Base-by-base conservation (phyloP, 1,140 invertebrate genomes). In the Papilio helenus region DNA sequence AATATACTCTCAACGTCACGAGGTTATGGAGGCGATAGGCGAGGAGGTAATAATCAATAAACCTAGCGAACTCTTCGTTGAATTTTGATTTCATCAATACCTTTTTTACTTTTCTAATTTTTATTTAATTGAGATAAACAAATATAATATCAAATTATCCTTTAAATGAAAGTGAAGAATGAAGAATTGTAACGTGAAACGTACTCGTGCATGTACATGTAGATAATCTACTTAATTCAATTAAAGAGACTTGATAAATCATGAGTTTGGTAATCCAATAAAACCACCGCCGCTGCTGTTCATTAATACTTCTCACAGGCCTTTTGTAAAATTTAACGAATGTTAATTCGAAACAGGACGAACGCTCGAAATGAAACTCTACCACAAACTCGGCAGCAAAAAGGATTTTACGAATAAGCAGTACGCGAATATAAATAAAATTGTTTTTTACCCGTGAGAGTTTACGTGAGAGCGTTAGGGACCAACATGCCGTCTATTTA, bases 211-310 rank as follows among this genome's bases (percentile, higher is more conserved):
- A 26, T 68, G 26, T 68, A 68, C 16, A 61, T 61, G 58, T 61
- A 61, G 58, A 26, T 68, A 68, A 29, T 68, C 61, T 29, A 7
- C 14, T 34, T 68, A 68, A 68, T 68, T 16, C 61, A 68, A 68
- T 68, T 68, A 68, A 68, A 68, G 26, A 29, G 61, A 68, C 26
- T 68, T 68, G 61, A 68, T 68, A 68, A 68, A 68, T 68, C 26
- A 68, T 68, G 61, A 68, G 61, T 68, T 68, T 68, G 61, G 61
- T 68, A 68, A 68, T 68, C 61, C 61, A 68, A 68, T 68, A 68
- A 68, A 68, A 68, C 61, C 61, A 68, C 61, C 14, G 61, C 61
- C 61, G 16, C 61, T 68, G 61, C 26, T 68, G 61, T 68, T 68
- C 61, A 68, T 34, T 58, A 58, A 58, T 58, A 58, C 55, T 68